Base-by-base conservation (phyloP, 2,797 vertebrate species). In the Naso thynnoides region DNA sequence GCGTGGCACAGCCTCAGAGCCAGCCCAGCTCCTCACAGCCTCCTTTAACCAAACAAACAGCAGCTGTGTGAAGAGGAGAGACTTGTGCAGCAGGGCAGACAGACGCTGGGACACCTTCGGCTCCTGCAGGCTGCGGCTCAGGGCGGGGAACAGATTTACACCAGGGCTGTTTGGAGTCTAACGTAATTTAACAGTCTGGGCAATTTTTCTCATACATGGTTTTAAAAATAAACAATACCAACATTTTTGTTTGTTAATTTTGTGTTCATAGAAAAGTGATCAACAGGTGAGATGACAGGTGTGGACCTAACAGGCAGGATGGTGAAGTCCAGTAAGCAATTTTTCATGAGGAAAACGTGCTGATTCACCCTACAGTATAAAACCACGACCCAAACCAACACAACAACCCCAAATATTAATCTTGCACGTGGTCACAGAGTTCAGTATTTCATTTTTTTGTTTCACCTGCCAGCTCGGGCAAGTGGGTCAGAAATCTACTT, bases 41-140 rank as follows among this genome's bases (percentile, higher is more conserved):
- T 75, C 68, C 83, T 87, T 65, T 76, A 66, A 76, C 74, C 69
- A 83, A 86, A 87, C 83, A 89, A 91, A 88, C 81, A 84, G 72
- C 78, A 84, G 82, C 73, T 88, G 82, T 74, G 77, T 3, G 7
- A 41, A 52, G 53, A 73, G 47, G 27, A 73, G 48, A 56, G 58
- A 52, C 55, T 62, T 53, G 33, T 27, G 27, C 31, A 26, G 33
- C 31, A 24, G 58, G 36, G 67, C 59, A 49, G 68, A 63, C 64
- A 27, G 79, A 63, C 8, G 10, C 74, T 67, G 61, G 48, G n/a
- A 23, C 68, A 79, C 65, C 71, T 79, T 52, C 8, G 18, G 13
- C 26, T 41, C 33, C 23, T 23, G 42, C 16, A 4, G 42, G n/a
- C 47, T 53, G 19, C 21, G 54, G 29, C 23, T 56, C 15, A 21